Evolutionary conservation across 2,888 invertebrate genomes (phyloP), one percentile per base, ranked within the genome.

Genomic region (Glaucopsyche alexis): DNA sequence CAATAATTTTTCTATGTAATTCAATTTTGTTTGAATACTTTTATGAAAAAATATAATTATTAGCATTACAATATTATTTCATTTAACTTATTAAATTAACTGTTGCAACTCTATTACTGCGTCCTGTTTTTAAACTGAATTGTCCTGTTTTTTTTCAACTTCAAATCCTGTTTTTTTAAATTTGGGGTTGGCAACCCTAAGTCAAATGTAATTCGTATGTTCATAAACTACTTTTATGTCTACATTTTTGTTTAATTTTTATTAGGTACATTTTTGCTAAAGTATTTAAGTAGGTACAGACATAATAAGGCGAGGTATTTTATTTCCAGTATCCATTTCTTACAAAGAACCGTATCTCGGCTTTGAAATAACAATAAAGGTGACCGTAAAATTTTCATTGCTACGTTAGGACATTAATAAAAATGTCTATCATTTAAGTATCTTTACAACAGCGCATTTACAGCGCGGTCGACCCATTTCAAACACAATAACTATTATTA

Each of bases 301-400:
- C 19, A 3, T 60, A 60, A 29, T 29, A n/a, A n/a, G n/a, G 19
- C 19, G 60, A 11, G 19, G 29, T 60, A 38, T 60, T 60, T 60
- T 60, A 60, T 60, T 60, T 29, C 60, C 60, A 60, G 29, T 29
- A 19, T 60, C 5, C 55, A 60, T 60, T 60, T 60, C 11, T 60
- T 13, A 60, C 14, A 38, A 60, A 60, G 29, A 60, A 60, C 13
- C 60, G 38, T 60, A 60, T 60, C 60, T 60, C 55, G 11, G 16
- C 60, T 60, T 60, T 60, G 29, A 60, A 60, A 60, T 60, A 60
- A 60, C 60, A 60, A 60, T 60, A 60, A 60, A 60, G 60, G 60
- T 60, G 60, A 60, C 29, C 60, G 11, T 60, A 29, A 60, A 60
- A 38, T 13, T 60, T 60, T 60, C 60, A 60, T 60, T 60, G 14